Base-by-base conservation (phyloP, 1,140 invertebrate species). In the Eciton burchellii region DNA sequence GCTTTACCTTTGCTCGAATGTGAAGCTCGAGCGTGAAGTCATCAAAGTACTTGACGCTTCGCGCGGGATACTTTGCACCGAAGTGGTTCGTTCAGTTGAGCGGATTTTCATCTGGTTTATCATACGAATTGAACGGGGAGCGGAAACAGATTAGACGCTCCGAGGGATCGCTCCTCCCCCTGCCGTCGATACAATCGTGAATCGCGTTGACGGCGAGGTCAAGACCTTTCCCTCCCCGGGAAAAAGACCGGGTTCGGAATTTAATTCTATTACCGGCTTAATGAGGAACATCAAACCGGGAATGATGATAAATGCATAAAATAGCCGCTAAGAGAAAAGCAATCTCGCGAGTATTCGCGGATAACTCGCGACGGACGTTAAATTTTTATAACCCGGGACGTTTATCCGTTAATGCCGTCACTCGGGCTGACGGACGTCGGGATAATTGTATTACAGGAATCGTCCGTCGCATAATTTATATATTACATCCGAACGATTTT, bases 261-360 rank as follows among this genome's bases (percentile, higher is more conserved):
- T 77, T 77, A 77, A 77, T 77, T n/a, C 35, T 77, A 68, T 66
- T 77, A 62, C 29, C 29, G 29, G 49, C 62, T 16, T 68, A 56
- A 68, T 29, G 49, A 24, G 35, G 24, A 77, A 35, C 62, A 47
- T 68, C 74, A 77, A 77, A 77, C 62, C 35, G 52, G 19, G 74
- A 77, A 77, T 77, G 74, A 77, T 77, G 74, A 77, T 77, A 77
- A 77, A 77, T 77, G 74, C 62, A 77, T 77, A 77, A 77, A 77
- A 79, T 79, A 79, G 16, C 56, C 63, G 74, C 63, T 70, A 79
- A 79, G 49, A 79, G 74, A 79, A 79, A 79, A 79, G 74, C 63
- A 68, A 79, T 79, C 74, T 79, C 74, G 56, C 74, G 74, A 79
- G 74, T 79, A 79, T 79, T 79, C 74, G n/a, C n/a, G 70, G 74